These are phyloP conservation scores for Cyprinodon tularosa DNA, from an alignment of 2,113 vertebrate species.

Conservation along the genomic window DNA sequence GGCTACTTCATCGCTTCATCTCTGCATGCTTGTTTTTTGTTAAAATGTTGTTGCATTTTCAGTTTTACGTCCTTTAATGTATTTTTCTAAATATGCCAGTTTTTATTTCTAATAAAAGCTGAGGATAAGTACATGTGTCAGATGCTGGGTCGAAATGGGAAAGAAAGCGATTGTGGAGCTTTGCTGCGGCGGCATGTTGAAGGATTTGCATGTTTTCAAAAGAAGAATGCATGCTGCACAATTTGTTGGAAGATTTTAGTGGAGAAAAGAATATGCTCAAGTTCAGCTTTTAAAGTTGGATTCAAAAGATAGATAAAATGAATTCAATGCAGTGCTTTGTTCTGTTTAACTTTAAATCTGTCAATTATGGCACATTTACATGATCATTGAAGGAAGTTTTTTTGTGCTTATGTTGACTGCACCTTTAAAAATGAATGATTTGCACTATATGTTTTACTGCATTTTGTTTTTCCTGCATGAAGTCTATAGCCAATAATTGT, in stretches of 20 bases:
- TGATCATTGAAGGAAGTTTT: neutral
- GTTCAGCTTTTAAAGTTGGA: neutral
- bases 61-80: neutral
- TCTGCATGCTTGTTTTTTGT: neutral
- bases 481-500: neutral
- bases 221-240: neutral
- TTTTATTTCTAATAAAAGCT: neutral
- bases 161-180: conserved; percentile 28
- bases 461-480: too few relatives aligned
- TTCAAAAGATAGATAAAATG: neutral
- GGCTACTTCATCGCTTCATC: neutral
- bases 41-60: neutral
- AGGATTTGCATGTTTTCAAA: conserved; percentile 1
- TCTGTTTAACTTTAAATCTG: neutral
- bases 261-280: neutral
- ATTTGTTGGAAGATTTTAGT: neutral
- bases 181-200: neutral
- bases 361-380: neutral
- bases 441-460: too few relatives aligned
- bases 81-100: neutral
- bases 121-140: conserved; percentile 9
- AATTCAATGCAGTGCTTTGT: neutral
- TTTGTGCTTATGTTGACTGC: neutral
- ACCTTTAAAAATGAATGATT: too few relatives aligned
- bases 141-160: conserved; percentile 13